Evolutionary conservation across 1,140 invertebrate species (phyloP), one percentile per base, ranked within the genome.

Genomic region (Neodiprion fabricii): DNA sequence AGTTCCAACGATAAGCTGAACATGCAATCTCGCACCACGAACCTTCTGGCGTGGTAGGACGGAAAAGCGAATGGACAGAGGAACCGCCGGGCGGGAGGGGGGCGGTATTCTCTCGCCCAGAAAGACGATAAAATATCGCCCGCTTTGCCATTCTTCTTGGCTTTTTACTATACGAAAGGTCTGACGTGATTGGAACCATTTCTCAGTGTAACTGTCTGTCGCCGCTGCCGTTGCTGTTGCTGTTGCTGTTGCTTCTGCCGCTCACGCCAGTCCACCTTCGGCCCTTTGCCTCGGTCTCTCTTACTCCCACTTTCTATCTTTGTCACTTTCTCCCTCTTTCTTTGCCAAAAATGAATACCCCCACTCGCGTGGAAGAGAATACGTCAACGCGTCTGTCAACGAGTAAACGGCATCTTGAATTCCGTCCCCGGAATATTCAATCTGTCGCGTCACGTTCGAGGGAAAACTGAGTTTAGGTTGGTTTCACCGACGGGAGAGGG

Each of bases 111-210:
- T n/a, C 53, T 61, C 53, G 53, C 11, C n/a, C 53, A 61, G n/a
- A 17, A 61, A 61, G 53, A 61, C 11, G 53, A 17, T 61, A 9
- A 61, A 61, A 61, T 61, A 61, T 61, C 8, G 7, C 53, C 53
- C n/a, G 53, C n/a, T 61, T 61, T 61, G 53, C 53, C 53, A 61
- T 61, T 61, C 53, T 61, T 61, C 53, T 61, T 61, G 53, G 53
- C 53, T 61, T 61, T 61, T 61, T 61, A 17, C 53, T 61, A 17
- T 17, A 17, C 53, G n/a, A 61, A 61, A 61, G 53, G 53, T 61
- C 53, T 61, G 53, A 61, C 53, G 53, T 61, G 53, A 61, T 61
- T 61, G 9, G 11, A 61, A 61, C 53, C 53, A 61, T 61, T 61
- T 17, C 53, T 61, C 53, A 61, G 53, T 61, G 53, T 61, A 61